A percentile compares a stretch with the other conserved stretches of the same genome.
phyloP scores from a whole-genome alignment of 2,888 invertebrate species.

The Dinocampus coccinellae region DNA sequence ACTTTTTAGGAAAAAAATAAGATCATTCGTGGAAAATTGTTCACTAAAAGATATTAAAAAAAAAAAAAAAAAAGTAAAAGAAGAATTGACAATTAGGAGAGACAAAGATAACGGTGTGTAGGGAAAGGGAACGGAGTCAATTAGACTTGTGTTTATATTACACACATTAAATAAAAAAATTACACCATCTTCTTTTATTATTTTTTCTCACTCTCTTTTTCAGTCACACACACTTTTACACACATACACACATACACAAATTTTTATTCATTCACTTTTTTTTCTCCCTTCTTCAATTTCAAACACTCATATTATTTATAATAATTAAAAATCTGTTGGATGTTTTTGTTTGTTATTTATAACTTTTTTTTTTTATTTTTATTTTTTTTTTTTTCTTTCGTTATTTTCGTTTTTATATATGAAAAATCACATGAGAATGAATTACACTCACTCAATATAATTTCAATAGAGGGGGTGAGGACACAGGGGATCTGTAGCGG shows the following conservation, averaged over 20 bases:
- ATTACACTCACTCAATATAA: too few species aligned
- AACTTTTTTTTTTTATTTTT: not conserved
- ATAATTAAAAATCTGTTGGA: not conserved
- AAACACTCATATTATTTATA: slow-evolving; percentile 1
- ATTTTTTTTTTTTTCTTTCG: too few species aligned
- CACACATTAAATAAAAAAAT: slow-evolving; percentile 54
- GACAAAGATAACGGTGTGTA: not conserved
- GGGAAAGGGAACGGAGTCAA: slow-evolving; percentile 32
- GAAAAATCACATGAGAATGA: too few species aligned
- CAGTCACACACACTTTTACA: too few species aligned
- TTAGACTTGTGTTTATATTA: slow-evolving; percentile 54
- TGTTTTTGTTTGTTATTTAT: not conserved
- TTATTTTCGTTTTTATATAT: too few species aligned
- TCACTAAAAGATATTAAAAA: too few species aligned
- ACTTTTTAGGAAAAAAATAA: slow-evolving; percentile 14
- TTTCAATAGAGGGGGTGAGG: too few species aligned
- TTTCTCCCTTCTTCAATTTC: not conserved
- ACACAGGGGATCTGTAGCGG: too few species aligned
- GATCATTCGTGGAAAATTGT: slow-evolving; percentile 40
- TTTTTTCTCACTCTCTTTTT: too few species aligned
- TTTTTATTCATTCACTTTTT: slow-evolving; percentile 31
- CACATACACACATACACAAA: too few species aligned
- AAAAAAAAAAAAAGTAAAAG: slow-evolving; percentile 34
- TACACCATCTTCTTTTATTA: slow-evolving; percentile 35
- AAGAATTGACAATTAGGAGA: not conserved